Evolutionary conservation across 23 tunicate genomes (phyloP).

Genomic region (Trididemnum miniatum): DNA sequence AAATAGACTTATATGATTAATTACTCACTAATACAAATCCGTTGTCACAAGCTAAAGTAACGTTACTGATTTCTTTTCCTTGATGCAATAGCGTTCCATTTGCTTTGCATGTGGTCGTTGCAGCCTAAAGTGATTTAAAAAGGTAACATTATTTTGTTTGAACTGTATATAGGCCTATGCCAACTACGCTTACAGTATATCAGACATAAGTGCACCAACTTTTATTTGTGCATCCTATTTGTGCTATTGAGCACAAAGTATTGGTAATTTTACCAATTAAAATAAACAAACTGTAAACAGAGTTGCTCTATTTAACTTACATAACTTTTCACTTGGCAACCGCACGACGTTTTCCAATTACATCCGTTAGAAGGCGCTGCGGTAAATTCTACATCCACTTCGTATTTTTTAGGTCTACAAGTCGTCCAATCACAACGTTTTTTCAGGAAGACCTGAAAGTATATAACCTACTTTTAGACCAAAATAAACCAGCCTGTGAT

Average conservation of each 20-base stretch:
- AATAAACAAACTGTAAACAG: too few species aligned
- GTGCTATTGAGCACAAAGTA: too few species aligned
- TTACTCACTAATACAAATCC: background rate
- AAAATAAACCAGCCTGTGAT: too few species aligned
- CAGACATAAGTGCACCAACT: too few species aligned
- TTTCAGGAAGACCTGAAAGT: background rate
- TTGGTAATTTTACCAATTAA: too few species aligned
- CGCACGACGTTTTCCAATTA: background rate
- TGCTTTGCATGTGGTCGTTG: background rate
- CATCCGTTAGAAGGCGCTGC: conserved; percentile 25
- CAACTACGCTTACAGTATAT: too few species aligned
- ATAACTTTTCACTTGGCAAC: background rate
- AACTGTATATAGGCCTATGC: too few species aligned
- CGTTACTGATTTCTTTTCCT: background rate
- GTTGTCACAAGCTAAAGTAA: background rate
- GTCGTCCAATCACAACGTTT: background rate
- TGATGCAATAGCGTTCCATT: background rate
- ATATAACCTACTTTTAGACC: too few species aligned
- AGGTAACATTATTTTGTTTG: too few species aligned
- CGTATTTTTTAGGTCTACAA: background rate
- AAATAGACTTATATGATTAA: too few species aligned
- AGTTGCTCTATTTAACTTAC: too few species aligned
- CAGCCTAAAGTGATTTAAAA: background rate
- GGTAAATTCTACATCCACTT: background rate
- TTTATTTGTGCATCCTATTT: too few species aligned